Base-by-base conservation (phyloP, 2,888 invertebrate genomes). In the Rhogogaster chlorosoma region DNA sequence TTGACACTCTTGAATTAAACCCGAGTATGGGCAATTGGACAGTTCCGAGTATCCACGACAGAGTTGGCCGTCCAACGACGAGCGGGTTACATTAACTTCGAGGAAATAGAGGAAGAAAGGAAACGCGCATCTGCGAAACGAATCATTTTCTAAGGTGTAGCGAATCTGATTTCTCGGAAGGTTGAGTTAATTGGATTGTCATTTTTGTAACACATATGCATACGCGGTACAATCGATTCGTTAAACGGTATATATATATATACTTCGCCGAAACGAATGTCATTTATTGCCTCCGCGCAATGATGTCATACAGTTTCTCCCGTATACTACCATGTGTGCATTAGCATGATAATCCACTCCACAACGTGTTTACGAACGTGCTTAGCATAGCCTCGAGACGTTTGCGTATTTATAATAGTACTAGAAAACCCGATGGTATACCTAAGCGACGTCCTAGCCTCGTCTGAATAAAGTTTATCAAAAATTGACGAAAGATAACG, bases 281-380 rank as follows among this genome's bases (percentile, higher is more conserved):
- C 12, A 0, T 77, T 77, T 22, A 49, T 53, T 49, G 45, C 3
- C 29, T 29, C 49, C 32, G 22, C 10, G 53, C 9, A 77, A 77
- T 53, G 77, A 77, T 22, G 77, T 77, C 77, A 77, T 32, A 77
- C 18, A n/a, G 53, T 77, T 77, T 77, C 77, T 53, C 77, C 29
- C 32, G 29, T 77, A 32, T 29, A 29, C 77, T 77, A 3, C 53
- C 67, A 67, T 67, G 67, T 67, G 67, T 67, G 67, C 32, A 67
- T 67, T 67, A 29, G 67, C 67, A 67, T 67, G 67, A 29, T 49
- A 77, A 77, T 49, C 67, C 67, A 29, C 29, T 49, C 29, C 49
- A 22, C 45, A 29, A 18, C 4, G 45, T 77, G 53, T 77, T 77
- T 77, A 29, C 53, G 53, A 53, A 29, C 77, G 77, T 77, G 77